Evolutionary conservation across 2,888 invertebrate genomes (phyloP), one percentile per base, ranked within the genome.

Genomic region (Pachydiplax longipennis): DNA sequence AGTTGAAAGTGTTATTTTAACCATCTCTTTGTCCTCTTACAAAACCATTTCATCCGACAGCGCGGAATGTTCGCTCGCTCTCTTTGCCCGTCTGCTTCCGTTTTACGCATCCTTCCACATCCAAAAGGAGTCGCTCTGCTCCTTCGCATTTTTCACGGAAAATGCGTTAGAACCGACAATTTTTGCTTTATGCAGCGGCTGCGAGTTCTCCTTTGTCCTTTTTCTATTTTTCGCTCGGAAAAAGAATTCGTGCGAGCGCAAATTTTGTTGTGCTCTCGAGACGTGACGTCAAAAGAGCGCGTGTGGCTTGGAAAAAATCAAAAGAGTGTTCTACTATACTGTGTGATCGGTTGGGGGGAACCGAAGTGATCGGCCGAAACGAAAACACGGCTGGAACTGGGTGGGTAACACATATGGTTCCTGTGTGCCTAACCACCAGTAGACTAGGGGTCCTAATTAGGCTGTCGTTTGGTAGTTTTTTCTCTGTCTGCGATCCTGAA

Each of bases 141-240:
- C 40, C 80, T 87, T 81, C 65, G 22, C 22, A 65, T 25, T 73
- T 73, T 73, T 73, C 22, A 73, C 53, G 53, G 53, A 18, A 53
- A 18, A 53, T 53, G 18, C 53, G 53, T 44, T 44, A 44, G 44
- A 44, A 44, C 44, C 44, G 44, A 44, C 44, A 44, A 53, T 18
- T 18, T 53, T 53, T 18, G 53, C 53, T 53, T 53, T 53, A 91
- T 90, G 91, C 91, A 91, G 91, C 91, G 87, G 81, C 80, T 90
- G 44, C 87, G 65, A 80, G 73, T 81, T 3, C 15, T 61, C 73
- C 58, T 53, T 87, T n/a, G n/a, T n/a, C n/a, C 81, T 81, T n/a
- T 44, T 48, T 91, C 53, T 40, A 44, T 44, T 80, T 44, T 61
- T 44, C n/a, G 61, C 90, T 44, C 10, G 31, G 40, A 35, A 90